Percentiles rank a stretch among this genome's conserved stretches.
Conservation (phyloP, 2,888 invertebrate species). For the Caenorhabditis sp. region DNA sequence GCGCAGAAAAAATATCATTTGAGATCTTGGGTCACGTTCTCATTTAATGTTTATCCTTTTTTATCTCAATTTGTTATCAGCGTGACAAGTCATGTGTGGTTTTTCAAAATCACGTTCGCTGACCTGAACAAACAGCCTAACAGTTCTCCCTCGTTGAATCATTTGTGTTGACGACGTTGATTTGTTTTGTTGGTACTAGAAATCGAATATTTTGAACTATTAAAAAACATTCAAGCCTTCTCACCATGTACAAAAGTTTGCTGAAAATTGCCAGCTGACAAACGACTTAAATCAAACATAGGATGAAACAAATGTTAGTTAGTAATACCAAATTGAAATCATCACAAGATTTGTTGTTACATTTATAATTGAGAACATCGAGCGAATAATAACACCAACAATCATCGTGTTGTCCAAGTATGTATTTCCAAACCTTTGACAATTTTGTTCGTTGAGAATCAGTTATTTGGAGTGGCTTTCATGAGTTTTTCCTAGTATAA, state of each 20-base stretch:
- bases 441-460: too few relatives aligned
- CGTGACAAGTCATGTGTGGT: too few relatives aligned
- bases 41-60: too few relatives aligned
- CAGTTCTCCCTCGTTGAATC: neutral
- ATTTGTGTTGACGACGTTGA: too few relatives aligned
- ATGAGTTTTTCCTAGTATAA: too few relatives aligned
- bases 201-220: neutral
- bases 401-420: constrained; percentile 12
- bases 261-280: constrained; percentile 1
- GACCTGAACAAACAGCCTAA: constrained; percentile 4
- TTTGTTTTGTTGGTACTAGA: neutral
- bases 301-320: neutral
- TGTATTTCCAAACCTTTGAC: too few relatives aligned
- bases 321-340: constrained; percentile 1
- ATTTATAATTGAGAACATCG: neutral
- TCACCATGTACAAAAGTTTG: neutral
- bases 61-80: too few relatives aligned
- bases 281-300: neutral
- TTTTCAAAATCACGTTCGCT: too few relatives aligned
- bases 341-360: constrained; percentile 2
- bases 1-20: too few relatives aligned
- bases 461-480: too few relatives aligned
- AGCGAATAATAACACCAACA: constrained; percentile 10
- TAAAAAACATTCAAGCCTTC: neutral
- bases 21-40: too few relatives aligned